A percentile compares a stretch with the other conserved stretches of the same genome.
Evolutionary conservation across 2,888 invertebrate species (phyloP).

Genomic region (Brachyopa scutellaris): DNA sequence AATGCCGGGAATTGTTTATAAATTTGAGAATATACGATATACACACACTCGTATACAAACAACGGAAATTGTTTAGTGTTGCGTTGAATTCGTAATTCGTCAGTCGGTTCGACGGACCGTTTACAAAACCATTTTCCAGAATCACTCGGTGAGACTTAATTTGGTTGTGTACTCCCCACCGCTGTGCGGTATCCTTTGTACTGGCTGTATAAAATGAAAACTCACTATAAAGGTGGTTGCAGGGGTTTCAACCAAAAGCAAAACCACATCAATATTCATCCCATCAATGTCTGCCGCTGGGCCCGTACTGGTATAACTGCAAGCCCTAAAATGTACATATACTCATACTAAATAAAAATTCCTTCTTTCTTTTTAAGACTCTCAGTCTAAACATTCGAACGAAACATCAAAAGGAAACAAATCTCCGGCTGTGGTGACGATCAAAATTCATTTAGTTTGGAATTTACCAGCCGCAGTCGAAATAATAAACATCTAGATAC

Average conservation of each 20-base stretch:
- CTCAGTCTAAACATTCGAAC: constrained; percentile 36
- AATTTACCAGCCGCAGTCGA: too few relatives aligned
- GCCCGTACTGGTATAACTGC: too few relatives aligned
- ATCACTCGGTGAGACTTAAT: constrained; percentile 49
- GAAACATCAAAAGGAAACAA: constrained; percentile 59
- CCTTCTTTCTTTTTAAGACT: constrained; percentile 21
- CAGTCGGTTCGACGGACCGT: constrained; percentile 27
- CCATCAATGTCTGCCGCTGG: constrained; percentile 24
- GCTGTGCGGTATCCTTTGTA: constrained; percentile 32
- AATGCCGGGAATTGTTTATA: constrained; percentile 12
- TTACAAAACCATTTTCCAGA: constrained; percentile 39
- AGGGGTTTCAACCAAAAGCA: too few relatives aligned
- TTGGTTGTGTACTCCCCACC: constrained; percentile 19
- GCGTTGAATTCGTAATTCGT: constrained; percentile 63
- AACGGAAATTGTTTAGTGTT: constrained; percentile 69
- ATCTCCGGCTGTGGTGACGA: constrained; percentile 37
- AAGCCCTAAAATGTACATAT: constrained; percentile 1
- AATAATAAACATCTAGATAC: too few relatives aligned
- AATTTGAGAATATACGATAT: too few relatives aligned
- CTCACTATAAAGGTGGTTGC: constrained; percentile 17
- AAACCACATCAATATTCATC: constrained; percentile 53
- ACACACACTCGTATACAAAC: too few relatives aligned
- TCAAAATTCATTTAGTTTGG: constrained; percentile 16
- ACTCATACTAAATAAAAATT: constrained; percentile 30
- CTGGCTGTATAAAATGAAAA: constrained; percentile 32